Conservation (phyloP, 1,140 invertebrate genomes). For the Drosophila seguyi region DNA sequence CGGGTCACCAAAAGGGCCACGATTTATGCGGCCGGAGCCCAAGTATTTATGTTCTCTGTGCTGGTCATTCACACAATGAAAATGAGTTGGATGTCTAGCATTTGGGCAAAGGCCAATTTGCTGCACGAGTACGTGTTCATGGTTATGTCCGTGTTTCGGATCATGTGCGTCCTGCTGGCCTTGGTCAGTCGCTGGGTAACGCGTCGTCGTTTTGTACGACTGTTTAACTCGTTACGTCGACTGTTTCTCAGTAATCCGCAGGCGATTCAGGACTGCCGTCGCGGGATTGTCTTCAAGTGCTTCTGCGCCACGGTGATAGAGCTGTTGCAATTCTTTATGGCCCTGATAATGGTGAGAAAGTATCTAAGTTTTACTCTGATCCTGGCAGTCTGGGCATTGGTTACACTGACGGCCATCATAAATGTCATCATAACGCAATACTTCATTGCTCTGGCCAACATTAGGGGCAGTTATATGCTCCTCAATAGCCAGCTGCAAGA, state of each 20-base stretch:
- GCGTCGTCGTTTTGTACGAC: slow-evolving; percentile 16
- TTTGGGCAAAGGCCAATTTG: slow-evolving; percentile 12
- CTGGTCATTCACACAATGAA: not conserved
- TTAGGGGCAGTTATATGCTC: slow-evolving; percentile 37
- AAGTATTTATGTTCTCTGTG: slow-evolving; percentile 10
- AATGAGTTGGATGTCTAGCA: not conserved
- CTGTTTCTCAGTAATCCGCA: slow-evolving; percentile 29
- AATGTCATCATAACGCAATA: slow-evolving; percentile 48
- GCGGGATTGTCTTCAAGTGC: slow-evolving; percentile 20
- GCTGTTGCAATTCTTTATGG: not conserved
- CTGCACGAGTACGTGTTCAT: slow-evolving; percentile 49
- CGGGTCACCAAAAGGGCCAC: slow-evolving; percentile 21
- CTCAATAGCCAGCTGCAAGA: slow-evolving; percentile 30
- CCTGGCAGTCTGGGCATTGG: not conserved
- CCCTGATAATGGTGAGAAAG: not conserved
- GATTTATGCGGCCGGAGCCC: slow-evolving; percentile 31
- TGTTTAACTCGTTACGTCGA: slow-evolving; percentile 14
- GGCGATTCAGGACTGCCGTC: slow-evolving; percentile 15
- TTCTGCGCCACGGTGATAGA: slow-evolving; percentile 1
- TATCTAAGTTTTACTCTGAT: not conserved
- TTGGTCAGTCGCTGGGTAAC: slow-evolving; percentile 41
- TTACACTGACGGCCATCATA: slow-evolving; percentile 9
- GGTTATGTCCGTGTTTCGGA: slow-evolving; percentile 6
- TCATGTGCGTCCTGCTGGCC: slow-evolving; percentile 19
- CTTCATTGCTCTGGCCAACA: slow-evolving; percentile 39